These are phyloP conservation scores for Enteromius treurensis DNA, from an alignment of 2,797 vertebrate species.

Conservation along the genomic window DNA sequence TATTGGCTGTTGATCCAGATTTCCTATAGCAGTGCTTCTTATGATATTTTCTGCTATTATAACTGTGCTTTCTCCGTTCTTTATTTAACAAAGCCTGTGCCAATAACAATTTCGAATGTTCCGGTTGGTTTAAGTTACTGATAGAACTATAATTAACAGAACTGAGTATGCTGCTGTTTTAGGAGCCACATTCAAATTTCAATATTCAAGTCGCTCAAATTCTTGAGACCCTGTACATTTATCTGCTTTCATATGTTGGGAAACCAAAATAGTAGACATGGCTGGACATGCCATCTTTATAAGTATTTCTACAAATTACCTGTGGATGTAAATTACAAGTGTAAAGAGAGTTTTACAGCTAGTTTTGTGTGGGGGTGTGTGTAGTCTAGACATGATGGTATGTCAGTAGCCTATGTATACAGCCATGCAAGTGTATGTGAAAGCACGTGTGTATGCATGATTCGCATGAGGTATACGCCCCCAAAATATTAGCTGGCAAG, in stretches of 20 bases:
- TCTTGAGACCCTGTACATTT: background rate
- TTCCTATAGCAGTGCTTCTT: background rate
- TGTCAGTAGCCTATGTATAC: conserved; percentile 35
- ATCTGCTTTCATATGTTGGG: background rate
- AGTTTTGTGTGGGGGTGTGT: conserved; percentile 7
- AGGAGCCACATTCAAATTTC: background rate
- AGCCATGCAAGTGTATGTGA: conserved; percentile 27
- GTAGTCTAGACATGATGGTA: conserved; percentile 14
- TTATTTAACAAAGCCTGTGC: background rate
- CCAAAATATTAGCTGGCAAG: background rate
- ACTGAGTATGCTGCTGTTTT: background rate
- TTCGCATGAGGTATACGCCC: background rate
- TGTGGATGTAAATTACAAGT: background rate
- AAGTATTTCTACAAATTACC: background rate
- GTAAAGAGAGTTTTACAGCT: background rate
- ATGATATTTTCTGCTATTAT: background rate
- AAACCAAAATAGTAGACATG: conserved; percentile 15
- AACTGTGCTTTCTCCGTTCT: background rate
- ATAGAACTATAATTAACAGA: background rate
- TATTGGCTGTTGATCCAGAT: background rate
- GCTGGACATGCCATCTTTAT: background rate
- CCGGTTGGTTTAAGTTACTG: background rate
- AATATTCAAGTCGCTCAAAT: background rate
- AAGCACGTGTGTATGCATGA: conserved; percentile 27
- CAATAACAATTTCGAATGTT: background rate